These are phyloP conservation scores for Griposia aprilina DNA, from an alignment of 2,888 invertebrate species.

Conservation along the genomic window DNA sequence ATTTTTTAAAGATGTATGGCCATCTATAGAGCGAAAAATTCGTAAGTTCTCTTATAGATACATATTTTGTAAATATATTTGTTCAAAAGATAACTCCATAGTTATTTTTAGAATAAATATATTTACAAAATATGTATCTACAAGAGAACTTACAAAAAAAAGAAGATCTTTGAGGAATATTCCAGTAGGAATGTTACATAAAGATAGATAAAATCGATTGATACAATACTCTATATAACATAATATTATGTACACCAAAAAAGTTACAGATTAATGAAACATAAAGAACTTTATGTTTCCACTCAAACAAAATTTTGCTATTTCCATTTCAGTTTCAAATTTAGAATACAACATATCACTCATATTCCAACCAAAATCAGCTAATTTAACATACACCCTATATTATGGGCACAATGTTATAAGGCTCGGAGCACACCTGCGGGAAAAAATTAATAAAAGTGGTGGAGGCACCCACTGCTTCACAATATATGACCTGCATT, in stretches of 20 bases:
- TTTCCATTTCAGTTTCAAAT: neutral
- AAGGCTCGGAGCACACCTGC: constrained; percentile 16
- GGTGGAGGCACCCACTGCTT: constrained; percentile 22
- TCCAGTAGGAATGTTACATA: too few relatives aligned
- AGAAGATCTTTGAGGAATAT: too few relatives aligned
- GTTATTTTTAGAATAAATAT: too few relatives aligned
- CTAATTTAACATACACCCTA: neutral
- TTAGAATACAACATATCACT: neutral
- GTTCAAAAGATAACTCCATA: too few relatives aligned
- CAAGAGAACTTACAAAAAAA: too few relatives aligned
- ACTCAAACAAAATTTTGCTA: neutral
- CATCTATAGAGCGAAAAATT: too few relatives aligned
- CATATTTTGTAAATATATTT: too few relatives aligned
- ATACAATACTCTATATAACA: neutral
- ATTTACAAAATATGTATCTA: too few relatives aligned
- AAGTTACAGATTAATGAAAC: neutral
- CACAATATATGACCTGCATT: constrained; percentile 25
- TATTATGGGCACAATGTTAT: neutral
- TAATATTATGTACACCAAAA: neutral
- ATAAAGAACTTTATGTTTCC: neutral
- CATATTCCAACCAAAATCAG: constrained; percentile 3
- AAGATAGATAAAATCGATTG: too few relatives aligned
- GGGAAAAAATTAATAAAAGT: constrained; percentile 17
- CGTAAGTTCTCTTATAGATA: too few relatives aligned
- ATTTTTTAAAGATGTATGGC: too few relatives aligned